Base-by-base conservation (phyloP, 2,888 invertebrate species). In the Yponomeuta malinellus region DNA sequence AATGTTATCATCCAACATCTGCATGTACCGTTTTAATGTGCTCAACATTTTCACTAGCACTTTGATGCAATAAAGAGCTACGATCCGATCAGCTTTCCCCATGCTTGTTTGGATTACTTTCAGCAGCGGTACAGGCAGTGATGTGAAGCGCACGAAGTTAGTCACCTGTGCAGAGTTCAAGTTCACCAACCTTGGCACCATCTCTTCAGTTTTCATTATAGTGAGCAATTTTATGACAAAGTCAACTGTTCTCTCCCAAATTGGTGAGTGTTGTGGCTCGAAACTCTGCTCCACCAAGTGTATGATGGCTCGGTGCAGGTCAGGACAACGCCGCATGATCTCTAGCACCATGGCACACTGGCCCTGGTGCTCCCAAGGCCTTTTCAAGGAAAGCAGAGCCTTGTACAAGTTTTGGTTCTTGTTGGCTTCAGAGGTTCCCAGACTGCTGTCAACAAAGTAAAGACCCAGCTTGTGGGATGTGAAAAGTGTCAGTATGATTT, bases 381-480 rank as follows among this genome's bases (percentile, higher is more conserved):
- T 88, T 74, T 94, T 94, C 29, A 96, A 82, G 63, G 93, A 93
- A 31, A 95, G 93, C 66, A 96, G 79, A 43, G 96, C 93, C 75
- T 94, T 93, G 75, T 93, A 93, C 71, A 95, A 86, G 72, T 94
- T 90, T 73, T 93, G 92, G 82, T 95, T 95, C 76, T 93, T 93
- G 74, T 92, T 93, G 1, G 87, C 85, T 75, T 93, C 93, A n/a
- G 93, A 87, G 64, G 93, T 91, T 48, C 95, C 96, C 48, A 95
- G 82, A 3, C 93, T 88, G 75, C 93, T 93, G 77, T 97, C 96
- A 75, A 94, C 92, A 79, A 97, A 97, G 76, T 95, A 94, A 12
- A 98, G 93, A 9, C 97, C 97, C 78, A 94, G 83, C 81, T 95
- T 96, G 75, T 95, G 94, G 0, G 96, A 96, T 2, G 97, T 96